A percentile compares a stretch with the other conserved stretches of the same genome.
Evolutionary conservation across 2,113 vertebrate genomes (phyloP).

Genomic region (Chionodraco myersi): DNA sequence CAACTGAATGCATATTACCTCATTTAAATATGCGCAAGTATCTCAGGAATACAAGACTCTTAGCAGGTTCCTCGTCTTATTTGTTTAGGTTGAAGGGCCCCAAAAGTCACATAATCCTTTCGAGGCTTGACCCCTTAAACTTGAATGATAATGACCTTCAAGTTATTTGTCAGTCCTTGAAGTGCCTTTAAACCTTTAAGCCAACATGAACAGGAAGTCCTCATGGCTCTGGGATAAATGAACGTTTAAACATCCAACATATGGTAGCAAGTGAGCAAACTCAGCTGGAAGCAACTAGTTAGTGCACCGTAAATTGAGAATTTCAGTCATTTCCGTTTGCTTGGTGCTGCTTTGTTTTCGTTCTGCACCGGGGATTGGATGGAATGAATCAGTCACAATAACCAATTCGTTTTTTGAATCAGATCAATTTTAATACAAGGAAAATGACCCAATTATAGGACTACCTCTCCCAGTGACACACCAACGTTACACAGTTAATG

Average conservation of each 20-base stretch:
- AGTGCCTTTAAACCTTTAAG: neutral
- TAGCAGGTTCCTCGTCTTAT: no score
- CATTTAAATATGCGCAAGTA: no score
- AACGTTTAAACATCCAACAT: neutral
- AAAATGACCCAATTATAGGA: neutral
- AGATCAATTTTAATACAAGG: neutral
- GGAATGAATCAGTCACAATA: neutral
- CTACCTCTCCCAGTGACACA: neutral
- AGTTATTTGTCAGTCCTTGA: neutral
- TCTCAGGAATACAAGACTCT: no score
- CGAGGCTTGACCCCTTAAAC: no score
- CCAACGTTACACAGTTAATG: neutral
- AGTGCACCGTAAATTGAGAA: neutral
- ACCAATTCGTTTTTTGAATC: neutral
- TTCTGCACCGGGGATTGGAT: neutral
- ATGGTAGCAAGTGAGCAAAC: neutral
- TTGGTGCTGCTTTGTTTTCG: neutral
- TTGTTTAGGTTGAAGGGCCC: no score
- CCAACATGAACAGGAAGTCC: neutral
- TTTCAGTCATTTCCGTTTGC: no score
- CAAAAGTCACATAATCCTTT: no score
- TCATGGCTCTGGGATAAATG: neutral
- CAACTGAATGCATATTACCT: no score
- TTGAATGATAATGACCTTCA: neutral
- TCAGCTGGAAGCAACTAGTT: neutral